phyloP scores from a whole-genome alignment of 1,140 invertebrate species.

The Grapholita molesta region DNA sequence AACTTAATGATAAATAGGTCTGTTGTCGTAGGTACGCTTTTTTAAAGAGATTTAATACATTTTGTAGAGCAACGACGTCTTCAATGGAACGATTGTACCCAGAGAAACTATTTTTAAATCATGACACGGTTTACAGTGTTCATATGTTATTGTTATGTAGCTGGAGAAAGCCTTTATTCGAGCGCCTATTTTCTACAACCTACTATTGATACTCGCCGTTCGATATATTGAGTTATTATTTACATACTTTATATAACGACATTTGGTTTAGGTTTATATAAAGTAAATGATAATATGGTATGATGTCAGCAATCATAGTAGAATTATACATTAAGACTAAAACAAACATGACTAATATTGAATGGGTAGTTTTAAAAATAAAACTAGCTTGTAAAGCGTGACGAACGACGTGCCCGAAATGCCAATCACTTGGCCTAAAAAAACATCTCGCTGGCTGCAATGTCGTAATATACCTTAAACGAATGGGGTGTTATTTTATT shows the following conservation, averaged over 20 bases:
- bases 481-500: conserved; percentile 48
- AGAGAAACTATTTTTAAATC: background rate
- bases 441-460: conserved; percentile 67
- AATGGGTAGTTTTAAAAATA: conserved; percentile 40
- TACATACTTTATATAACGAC: too few relatives aligned
- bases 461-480: conserved; percentile 44
- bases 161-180: background rate
- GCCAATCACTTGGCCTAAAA: conserved; percentile 72
- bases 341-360: conserved; percentile 47
- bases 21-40: too few relatives aligned
- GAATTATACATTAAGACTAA: background rate
- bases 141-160: background rate
- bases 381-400: conserved; percentile 47
- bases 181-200: background rate
- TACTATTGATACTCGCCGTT: too few relatives aligned
- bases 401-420: conserved; percentile 61
- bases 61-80: too few relatives aligned
- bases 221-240: too few relatives aligned
- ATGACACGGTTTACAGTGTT: background rate
- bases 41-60: too few relatives aligned
- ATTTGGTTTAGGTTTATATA: too few relatives aligned
- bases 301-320: too few relatives aligned
- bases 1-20: too few relatives aligned
- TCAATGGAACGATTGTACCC: too few relatives aligned
- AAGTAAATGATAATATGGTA: too few relatives aligned